Evolutionary conservation across 2,113 vertebrate species (phyloP).

Genomic region (Chauna torquata): DNA sequence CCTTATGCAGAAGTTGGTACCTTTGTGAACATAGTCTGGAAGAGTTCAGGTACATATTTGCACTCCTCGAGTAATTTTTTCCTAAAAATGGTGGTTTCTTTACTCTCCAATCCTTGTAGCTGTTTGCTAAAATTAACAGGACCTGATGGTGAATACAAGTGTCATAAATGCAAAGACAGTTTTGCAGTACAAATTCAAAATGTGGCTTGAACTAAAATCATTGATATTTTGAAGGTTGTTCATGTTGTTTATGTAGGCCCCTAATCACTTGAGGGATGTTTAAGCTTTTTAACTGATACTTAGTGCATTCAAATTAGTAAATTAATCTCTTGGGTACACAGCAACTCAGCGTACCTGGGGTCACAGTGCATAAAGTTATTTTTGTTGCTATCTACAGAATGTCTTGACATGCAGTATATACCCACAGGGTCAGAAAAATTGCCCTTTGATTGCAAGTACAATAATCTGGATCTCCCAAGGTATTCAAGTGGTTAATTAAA

Average conservation of each 20-base stretch:
- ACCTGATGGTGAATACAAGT: neutral
- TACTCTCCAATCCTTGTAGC: neutral
- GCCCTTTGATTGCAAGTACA: conserved; percentile 69
- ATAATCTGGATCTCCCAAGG: conserved; percentile 61
- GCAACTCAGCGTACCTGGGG: neutral
- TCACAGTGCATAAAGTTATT: neutral
- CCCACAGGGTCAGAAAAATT: conserved; percentile 62
- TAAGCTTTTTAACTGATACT: conserved; percentile 35
- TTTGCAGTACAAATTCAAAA: neutral
- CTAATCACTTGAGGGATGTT: conserved; percentile 33
- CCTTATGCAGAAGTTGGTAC: neutral
- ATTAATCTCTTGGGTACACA: conserved; percentile 39
- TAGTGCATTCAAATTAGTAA: conserved; percentile 30
- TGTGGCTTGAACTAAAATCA: neutral
- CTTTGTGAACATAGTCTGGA: neutral
- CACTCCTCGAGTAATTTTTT: neutral
- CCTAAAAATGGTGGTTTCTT: neutral
- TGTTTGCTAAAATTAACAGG: neutral
- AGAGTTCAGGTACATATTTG: neutral
- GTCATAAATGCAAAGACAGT: neutral
- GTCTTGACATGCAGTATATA: conserved; percentile 42
- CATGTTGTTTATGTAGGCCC: neutral
- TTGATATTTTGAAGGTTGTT: conserved; percentile 13
- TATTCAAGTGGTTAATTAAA: conserved; percentile 77
- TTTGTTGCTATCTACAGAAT: conserved; percentile 44